Conservation (phyloP, 2,113 vertebrate genomes). For the Pelmatolapia mariae region DNA sequence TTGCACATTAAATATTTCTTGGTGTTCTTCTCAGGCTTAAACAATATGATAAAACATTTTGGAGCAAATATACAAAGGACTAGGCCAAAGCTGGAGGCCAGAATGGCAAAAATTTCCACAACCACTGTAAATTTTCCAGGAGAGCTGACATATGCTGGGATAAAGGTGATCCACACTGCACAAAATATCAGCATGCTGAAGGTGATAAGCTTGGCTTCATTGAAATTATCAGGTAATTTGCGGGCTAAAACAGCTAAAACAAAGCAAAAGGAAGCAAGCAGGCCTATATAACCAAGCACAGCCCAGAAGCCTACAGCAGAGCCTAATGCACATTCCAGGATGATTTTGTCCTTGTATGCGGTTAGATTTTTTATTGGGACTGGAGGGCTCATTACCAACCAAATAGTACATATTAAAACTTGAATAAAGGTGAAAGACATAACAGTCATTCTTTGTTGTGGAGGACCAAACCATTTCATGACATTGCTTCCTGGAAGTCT, state of each 20-base stretch:
- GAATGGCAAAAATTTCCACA: background rate
- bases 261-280: accelerated
- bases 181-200: background rate
- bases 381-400: accelerated
- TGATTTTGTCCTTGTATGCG: accelerated
- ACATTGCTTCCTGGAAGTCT: background rate
- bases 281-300: accelerated
- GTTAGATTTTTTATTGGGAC: accelerated
- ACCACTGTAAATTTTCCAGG: accelerated
- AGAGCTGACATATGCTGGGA: background rate
- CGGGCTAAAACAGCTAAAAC: accelerated
- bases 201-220: background rate
- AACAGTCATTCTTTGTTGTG: slow-evolving; percentile 61
- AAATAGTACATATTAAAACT: background rate
- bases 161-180: accelerated
- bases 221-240: background rate
- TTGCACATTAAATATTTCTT: slow-evolving; percentile 50
- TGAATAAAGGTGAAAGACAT: slow-evolving; percentile 46
- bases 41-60: slow-evolving; percentile 53
- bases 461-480: slow-evolving; percentile 31
- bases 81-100: background rate
- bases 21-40: slow-evolving; percentile 40
- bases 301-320: accelerated
- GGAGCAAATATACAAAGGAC: slow-evolving; percentile 46
- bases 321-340: background rate